Conservation (phyloP, 2,113 vertebrate species). For the Gymnorhina tibicen region DNA sequence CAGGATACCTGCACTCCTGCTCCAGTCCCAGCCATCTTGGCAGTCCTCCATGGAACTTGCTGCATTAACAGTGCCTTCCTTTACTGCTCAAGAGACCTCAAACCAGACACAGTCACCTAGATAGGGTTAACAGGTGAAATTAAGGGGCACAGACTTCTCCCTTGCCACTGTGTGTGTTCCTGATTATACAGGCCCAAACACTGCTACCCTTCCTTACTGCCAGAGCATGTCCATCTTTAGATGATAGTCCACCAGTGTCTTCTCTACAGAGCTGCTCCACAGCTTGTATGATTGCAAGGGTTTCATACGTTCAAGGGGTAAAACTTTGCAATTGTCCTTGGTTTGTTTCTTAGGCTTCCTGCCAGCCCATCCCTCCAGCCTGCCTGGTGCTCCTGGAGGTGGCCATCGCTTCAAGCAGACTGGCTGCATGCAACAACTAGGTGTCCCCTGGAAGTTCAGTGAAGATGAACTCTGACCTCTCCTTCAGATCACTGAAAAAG, state of each 20-base stretch:
- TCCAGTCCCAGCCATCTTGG: background rate
- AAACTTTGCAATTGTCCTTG: background rate
- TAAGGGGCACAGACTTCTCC: background rate
- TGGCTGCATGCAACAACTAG: background rate
- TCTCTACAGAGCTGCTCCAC: background rate
- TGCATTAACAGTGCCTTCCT: background rate
- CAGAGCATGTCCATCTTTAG: background rate
- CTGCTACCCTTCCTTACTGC: background rate
- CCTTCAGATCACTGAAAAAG: background rate
- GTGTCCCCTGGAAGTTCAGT: background rate
- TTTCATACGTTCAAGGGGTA: background rate
- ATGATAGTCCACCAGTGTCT: background rate
- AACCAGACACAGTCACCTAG: background rate
- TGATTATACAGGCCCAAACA: background rate
- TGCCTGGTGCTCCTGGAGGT: background rate
- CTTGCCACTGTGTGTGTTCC: fast-evolving
- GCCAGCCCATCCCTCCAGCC: background rate
- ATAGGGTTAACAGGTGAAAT: background rate
- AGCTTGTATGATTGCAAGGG: background rate
- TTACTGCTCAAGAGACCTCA: background rate
- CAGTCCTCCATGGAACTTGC: background rate
- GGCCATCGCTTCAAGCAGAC: background rate
- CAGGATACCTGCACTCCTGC: background rate
- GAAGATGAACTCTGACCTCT: background rate
- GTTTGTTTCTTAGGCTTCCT: background rate